Percentiles rank a stretch among this genome's conserved stretches.
Conservation (phyloP, 2,888 invertebrate genomes). For the Lingula anatina region DNA sequence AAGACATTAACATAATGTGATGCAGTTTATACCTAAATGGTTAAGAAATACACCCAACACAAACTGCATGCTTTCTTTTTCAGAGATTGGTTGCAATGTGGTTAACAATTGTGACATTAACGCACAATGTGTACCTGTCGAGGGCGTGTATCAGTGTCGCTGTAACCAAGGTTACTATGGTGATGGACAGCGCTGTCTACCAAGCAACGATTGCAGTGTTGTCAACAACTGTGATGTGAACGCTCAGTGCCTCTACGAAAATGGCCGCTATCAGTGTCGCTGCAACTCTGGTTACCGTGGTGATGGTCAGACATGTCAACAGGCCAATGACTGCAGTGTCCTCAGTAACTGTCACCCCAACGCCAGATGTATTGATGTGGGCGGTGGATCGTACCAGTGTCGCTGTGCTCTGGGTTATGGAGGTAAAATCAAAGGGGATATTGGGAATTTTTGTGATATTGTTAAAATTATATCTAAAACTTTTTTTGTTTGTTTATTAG, state of each 20-base stretch:
- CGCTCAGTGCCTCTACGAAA: constrained; percentile 62
- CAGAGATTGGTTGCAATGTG: no score
- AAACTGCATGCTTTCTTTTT: no score
- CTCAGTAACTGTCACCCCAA: constrained; percentile 29
- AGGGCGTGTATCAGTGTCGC: constrained; percentile 14
- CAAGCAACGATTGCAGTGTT: constrained; percentile 56
- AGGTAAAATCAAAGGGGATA: no score
- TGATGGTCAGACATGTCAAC: constrained; percentile 28
- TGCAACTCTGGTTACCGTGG: constrained; percentile 21
- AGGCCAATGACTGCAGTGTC: constrained; percentile 19
- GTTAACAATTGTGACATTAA: no score
- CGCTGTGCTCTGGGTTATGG: constrained; percentile 28
- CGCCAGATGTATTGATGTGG: constrained; percentile 26
- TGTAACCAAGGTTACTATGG: constrained; percentile 21
- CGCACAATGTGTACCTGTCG: constrained; percentile 63
- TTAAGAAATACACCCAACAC: no score
- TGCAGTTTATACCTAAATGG: no score
- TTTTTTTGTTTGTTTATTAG: not conserved
- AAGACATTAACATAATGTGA: no score
- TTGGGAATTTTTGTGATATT: not conserved
- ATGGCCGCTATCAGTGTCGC: constrained; percentile 14
- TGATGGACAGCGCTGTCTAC: constrained; percentile 24
- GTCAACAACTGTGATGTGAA: constrained; percentile 68
- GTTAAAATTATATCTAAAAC: not conserved
- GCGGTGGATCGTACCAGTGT: constrained; percentile 19